Conservation (phyloP, 2,888 invertebrate species). For the Oxycera nigricornis region DNA sequence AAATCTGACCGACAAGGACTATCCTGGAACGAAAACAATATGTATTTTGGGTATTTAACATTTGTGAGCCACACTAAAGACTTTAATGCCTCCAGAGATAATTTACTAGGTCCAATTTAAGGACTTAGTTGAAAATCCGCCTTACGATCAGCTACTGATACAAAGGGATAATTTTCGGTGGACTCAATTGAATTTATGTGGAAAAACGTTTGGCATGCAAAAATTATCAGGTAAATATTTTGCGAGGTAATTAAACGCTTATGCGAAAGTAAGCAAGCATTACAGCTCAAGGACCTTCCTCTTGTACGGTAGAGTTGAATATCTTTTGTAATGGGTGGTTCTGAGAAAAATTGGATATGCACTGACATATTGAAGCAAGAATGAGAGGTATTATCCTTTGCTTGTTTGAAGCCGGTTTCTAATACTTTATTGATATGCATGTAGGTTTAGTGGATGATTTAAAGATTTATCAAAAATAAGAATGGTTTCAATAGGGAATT, state of each 20-base stretch:
- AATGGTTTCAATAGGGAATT: too few species aligned
- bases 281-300: too few species aligned
- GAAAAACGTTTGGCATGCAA: neutral
- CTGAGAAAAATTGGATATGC: too few species aligned
- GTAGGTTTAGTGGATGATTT: too few species aligned
- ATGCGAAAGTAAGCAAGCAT: too few species aligned
- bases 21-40: slow-evolving; percentile 22
- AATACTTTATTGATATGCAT: too few species aligned
- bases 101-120: slow-evolving; percentile 32
- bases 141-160: slow-evolving; percentile 37
- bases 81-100: slow-evolving; percentile 29
- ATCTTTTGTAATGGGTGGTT: too few species aligned
- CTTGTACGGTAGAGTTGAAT: too few species aligned
- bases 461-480: too few species aligned
- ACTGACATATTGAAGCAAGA: too few species aligned
- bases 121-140: slow-evolving; percentile 18
- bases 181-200: neutral
- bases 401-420: too few species aligned
- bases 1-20: neutral
- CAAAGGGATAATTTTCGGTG: slow-evolving; percentile 29
- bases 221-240: slow-evolving; percentile 54
- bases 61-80: slow-evolving; percentile 19
- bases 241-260: slow-evolving; percentile 57
- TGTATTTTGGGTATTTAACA: slow-evolving; percentile 39
- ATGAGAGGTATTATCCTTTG: too few species aligned